Percentiles rank a stretch among this genome's conserved stretches.
phyloP scores from a whole-genome alignment of 1,140 invertebrate genomes.

The Panagrolaimus sp. region DNA sequence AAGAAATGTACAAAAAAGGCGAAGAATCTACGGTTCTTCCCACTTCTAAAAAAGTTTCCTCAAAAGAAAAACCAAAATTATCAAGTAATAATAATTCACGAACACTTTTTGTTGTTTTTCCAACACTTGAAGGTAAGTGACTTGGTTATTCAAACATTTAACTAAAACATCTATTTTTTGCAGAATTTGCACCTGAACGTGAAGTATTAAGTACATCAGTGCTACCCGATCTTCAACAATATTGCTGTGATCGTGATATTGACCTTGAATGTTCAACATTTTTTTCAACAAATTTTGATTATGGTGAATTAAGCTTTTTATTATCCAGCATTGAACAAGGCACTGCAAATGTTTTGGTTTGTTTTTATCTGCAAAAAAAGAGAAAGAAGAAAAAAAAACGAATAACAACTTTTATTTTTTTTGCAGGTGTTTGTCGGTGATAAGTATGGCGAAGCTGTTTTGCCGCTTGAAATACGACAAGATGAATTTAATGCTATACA shows the following conservation, averaged over 20 bases:
- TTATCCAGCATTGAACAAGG: slow-evolving; percentile 17
- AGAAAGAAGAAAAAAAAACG: background rate
- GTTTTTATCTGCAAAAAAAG: slow-evolving; percentile 36
- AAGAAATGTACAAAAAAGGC: too few relatives aligned
- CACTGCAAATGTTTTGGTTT: slow-evolving; percentile 20
- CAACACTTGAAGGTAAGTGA: background rate
- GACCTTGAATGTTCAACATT: slow-evolving; percentile 43
- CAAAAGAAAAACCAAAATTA: too few relatives aligned
- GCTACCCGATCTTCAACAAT: slow-evolving; percentile 38
- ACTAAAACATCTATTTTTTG: slow-evolving; percentile 4
- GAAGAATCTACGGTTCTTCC: too few relatives aligned
- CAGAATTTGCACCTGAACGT: slow-evolving; percentile 38
- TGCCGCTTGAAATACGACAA: slow-evolving; percentile 35
- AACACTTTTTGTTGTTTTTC: background rate
- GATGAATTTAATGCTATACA: slow-evolving; percentile 43
- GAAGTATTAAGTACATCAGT: slow-evolving; percentile 38
- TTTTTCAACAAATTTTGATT: slow-evolving; percentile 14
- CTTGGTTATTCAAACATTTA: background rate
- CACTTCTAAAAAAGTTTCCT: too few relatives aligned
- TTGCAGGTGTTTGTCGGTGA: slow-evolving; percentile 42
- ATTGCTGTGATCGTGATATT: slow-evolving; percentile 39
- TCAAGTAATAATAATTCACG: background rate
- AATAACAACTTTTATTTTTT: background rate
- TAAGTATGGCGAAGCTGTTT: slow-evolving; percentile 37
- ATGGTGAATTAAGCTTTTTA: background rate